These are phyloP conservation scores for Sander lucioperca DNA, from an alignment of 2,113 vertebrate genomes.

Conservation along the genomic window DNA sequence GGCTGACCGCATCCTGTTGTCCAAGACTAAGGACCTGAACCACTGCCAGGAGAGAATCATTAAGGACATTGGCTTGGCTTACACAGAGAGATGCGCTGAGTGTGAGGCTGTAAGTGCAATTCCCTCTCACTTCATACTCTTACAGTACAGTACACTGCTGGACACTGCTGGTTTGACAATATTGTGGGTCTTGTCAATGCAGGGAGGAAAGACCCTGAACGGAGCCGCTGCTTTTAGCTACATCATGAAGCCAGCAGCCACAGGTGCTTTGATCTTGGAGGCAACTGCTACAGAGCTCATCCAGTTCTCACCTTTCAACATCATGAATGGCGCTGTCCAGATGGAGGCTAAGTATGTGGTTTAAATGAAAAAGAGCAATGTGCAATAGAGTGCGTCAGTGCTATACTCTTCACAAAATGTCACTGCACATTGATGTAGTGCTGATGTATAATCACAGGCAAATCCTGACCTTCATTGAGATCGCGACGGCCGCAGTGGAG, in stretches of 20 bases:
- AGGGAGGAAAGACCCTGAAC: conserved; percentile 83
- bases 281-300: conserved; percentile 81
- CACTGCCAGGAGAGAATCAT: conserved; percentile 86
- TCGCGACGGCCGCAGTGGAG: conserved; percentile 49
- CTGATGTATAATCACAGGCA: conserved; percentile 77
- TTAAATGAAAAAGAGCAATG: background rate
- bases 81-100: conserved; percentile 74
- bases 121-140: background rate
- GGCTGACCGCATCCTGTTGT: conserved; percentile 70
- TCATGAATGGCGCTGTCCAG: conserved; percentile 83
- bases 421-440: background rate
- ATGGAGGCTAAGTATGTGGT: conserved; percentile 85
- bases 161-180: background rate
- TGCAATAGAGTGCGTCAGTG: background rate
- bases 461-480: conserved; percentile 77
- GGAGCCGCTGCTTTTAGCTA: conserved; percentile 80
- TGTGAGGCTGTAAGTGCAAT: conserved; percentile 76
- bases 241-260: conserved; percentile 81
- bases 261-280: conserved; percentile 81
- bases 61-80: conserved; percentile 82
- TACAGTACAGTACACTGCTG: background rate
- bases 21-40: conserved; percentile 86
- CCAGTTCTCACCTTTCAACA: conserved; percentile 84
- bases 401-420: background rate
- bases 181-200: conserved; percentile 28